A percentile compares a stretch with the other conserved stretches of the same genome.
Conservation (phyloP, 2,797 vertebrate species). For the Synanceia verrucosa region DNA sequence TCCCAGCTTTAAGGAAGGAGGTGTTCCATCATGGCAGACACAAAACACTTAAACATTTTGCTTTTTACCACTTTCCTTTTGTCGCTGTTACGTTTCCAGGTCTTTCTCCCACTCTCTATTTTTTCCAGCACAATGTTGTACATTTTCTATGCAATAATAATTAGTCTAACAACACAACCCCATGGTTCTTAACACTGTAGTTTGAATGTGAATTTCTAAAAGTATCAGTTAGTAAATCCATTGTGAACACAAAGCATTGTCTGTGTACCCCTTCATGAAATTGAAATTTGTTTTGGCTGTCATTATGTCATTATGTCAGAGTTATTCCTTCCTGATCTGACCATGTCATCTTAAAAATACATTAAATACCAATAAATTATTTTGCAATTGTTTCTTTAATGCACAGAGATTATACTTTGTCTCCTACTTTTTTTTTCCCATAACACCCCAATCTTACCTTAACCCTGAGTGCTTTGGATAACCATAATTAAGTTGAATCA, state of each 20-base stretch:
- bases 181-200: neutral
- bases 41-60: slow-evolving; percentile 49
- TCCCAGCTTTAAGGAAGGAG: slow-evolving; percentile 64
- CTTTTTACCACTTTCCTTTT: slow-evolving; percentile 6
- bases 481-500: too few species aligned
- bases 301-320: neutral
- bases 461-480: neutral
- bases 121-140: neutral
- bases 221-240: neutral
- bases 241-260: neutral
- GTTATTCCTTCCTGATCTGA: neutral
- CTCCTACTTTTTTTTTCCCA: neutral
- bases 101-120: neutral
- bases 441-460: neutral
- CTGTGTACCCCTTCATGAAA: too few species aligned
- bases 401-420: neutral
- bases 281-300: neutral
- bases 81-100: neutral
- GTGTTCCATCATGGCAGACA: slow-evolving; percentile 65
- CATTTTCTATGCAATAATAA: neutral
- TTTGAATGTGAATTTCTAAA: neutral
- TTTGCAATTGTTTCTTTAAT: neutral
- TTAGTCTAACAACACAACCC: neutral
- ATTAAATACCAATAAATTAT: neutral
- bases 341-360: neutral